Base-by-base conservation (phyloP, 2,113 vertebrate genomes). In the Epinephelus moara region DNA sequence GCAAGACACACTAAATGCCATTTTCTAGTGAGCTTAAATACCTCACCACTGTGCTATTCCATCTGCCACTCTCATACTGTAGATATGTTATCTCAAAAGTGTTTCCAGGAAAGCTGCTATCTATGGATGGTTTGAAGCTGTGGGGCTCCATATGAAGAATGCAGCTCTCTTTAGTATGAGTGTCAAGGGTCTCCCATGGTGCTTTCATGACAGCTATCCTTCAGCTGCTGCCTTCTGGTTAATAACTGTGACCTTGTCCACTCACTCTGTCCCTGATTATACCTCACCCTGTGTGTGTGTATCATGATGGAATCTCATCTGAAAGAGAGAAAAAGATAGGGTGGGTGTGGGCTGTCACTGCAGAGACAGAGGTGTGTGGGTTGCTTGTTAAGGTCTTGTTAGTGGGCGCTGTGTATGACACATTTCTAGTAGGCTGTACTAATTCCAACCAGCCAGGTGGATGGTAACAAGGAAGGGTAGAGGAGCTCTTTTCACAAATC, bases 361-460 rank as follows among this genome's bases (percentile, higher is more conserved):
- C 69, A 76, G 70, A 79, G 72, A 84, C 78, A 60, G 72, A 84
- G 82, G 47, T 79, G 79, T 90, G 89, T 90, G 83, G 84, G 86
- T n/a, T 59, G 86, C 82, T 91, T 85, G 82, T 88, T 90, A 86
- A 85, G 64, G 62, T 82, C 87, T 85, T 75, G 81, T 91, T 90
- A 86, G 86, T 88, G 83, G 80, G 85, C 3, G 47, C 76, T 76
- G 75, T 81, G 60, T 80, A 85, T 90, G 85, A 90, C 75, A 89
- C 74, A 86, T 84, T 69, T 83, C 80, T 71, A 50, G 70, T 78
- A 40, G 70, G 82, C 86, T 81, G 70, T 64, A 60, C 53, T 42
- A 61, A 88, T 84, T 45, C 42, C 42, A 45, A 45, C 80, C 74
- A 78, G 82, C 68, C 71, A 85, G 59, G 73, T 25, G 50, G 67